Evolutionary conservation across 2,888 invertebrate genomes (phyloP).

Genomic region (Microctonus aethiopoides): DNA sequence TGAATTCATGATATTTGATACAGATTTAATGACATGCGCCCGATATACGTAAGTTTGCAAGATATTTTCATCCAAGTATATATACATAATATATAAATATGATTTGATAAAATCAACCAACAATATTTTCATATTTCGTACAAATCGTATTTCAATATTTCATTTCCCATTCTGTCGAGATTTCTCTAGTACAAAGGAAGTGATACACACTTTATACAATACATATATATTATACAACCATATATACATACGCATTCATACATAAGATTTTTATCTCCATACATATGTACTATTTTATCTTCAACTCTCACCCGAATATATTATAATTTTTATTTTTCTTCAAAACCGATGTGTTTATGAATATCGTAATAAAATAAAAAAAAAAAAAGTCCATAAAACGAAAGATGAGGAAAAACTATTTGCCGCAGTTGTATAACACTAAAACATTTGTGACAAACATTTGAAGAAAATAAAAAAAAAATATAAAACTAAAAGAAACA

Average conservation of each 20-base stretch:
- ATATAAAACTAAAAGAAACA: not conserved
- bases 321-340: not conserved
- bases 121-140: not conserved
- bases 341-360: not conserved
- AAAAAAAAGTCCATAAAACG: not conserved
- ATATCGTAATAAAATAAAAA: not conserved
- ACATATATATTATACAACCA: not conserved
- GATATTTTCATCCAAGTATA: not conserved
- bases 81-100: not conserved
- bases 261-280: not conserved
- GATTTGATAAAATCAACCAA: conserved; percentile 1
- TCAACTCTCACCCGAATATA: not conserved
- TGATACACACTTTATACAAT: not conserved
- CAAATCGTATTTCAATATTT: conserved; percentile 5
- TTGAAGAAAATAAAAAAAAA: not conserved
- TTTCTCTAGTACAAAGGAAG: not conserved
- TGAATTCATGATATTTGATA: too few species aligned
- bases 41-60: too few species aligned
- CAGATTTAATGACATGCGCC: too few species aligned
- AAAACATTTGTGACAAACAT: not conserved
- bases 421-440: not conserved
- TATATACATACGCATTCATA: not conserved
- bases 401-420: not conserved
- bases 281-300: not conserved
- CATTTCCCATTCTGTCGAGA: not conserved